Base-by-base conservation (phyloP, 53 echinoderm and acorn worm genomes). In the Apostichopus leukothele region DNA sequence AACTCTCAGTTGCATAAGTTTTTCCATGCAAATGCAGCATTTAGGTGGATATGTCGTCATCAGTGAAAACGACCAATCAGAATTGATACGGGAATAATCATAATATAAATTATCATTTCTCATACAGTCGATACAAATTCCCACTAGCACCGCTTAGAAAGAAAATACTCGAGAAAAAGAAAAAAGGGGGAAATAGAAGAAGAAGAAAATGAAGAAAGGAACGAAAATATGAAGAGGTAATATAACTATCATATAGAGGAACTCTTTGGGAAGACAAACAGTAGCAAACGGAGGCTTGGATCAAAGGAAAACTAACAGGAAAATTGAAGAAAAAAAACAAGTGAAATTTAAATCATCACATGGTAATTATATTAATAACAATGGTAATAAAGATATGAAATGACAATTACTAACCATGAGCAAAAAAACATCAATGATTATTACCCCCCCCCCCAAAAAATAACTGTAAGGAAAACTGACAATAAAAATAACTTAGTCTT, bases 1-100 rank as follows among this genome's bases (percentile, higher is more conserved):
- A 57, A 81, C 81, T 57, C 59, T 59, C 81, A 81, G 81, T 81
- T 81, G 81, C 81, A 81, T 81, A 81, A 81, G 59, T 81, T 39
- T 27, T 39, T 81, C 60, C 55, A 81, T 59, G 81, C 81, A 81
- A 54, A 59, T 81, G 81, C 81, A 81, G 81, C 81, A 81, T 81
- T 51, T 76, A 57, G 81, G 81, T 81, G 81, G 81, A 81, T 81
- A 59, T 52, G 50, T 77, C 81, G 39, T 79, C 79, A 53, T 79
- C 79, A 50, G 53, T 50, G 79, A 50, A 51, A 79, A 51, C 19
- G 9, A 79, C 51, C 19, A n/a, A 57, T 81, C 22, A 22, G 11
- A 57, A 71, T 81, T 51, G 53, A 80, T 54, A 80, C n/a, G 21
- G 81, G 59, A 81, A 81, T 81, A 79, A 52, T 13, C 19, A 51